Evolutionary conservation across 1,140 invertebrate genomes (phyloP), one percentile per base, ranked within the genome.

Genomic region (Amphibalanus amphitrite): DNA sequence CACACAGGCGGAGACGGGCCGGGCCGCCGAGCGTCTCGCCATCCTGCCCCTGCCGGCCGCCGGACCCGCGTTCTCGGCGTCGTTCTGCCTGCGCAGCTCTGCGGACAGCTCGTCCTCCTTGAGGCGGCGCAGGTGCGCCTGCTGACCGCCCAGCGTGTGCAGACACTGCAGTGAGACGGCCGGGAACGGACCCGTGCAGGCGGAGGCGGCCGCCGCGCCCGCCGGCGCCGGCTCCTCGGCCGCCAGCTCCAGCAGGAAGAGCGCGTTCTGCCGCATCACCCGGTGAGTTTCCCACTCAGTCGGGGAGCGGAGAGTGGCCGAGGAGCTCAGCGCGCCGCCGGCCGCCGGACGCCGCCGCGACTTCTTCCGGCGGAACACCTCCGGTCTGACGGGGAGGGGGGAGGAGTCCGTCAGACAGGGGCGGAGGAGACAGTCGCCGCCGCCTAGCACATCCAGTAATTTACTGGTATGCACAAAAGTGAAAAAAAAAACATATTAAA

Each of bases 261-360:
- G 86, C 0, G 95, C 93, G 80, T 98, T 98, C 77, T 93, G 92
- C 74, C 90, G 91, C 83, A 98, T 90, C 0, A 89, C 84, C 25
- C 88, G 78, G 77, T 95, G 91, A 10, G 88, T 85, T 68, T 92
- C 87, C 23, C 77, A 74, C 69, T 76, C 76, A 25, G 77, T 30
- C 69, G 74, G 71, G 72, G 75, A 20, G 75, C 74, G 71, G 73
- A 74, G 25, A 93, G 90, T 82, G 93, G 91, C 4, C 93, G n/a
- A n/a, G n/a, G n/a, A n/a, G 89, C 0, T 90, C 93, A 78, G 93
- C 90, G 67, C 92, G 80, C 68, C 73, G 71, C 25, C 28, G 26
- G 8, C 29, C 25, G 6, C 30, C 15, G 26, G n/a, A 4, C 33
- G 15, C 33, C 33, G 15, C 33, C 33, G 33, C 33, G 71, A 73